Evolutionary conservation across 2,797 vertebrate species (phyloP), one percentile per base, ranked within the genome.

Genomic region (Harpagifer antarcticus): DNA sequence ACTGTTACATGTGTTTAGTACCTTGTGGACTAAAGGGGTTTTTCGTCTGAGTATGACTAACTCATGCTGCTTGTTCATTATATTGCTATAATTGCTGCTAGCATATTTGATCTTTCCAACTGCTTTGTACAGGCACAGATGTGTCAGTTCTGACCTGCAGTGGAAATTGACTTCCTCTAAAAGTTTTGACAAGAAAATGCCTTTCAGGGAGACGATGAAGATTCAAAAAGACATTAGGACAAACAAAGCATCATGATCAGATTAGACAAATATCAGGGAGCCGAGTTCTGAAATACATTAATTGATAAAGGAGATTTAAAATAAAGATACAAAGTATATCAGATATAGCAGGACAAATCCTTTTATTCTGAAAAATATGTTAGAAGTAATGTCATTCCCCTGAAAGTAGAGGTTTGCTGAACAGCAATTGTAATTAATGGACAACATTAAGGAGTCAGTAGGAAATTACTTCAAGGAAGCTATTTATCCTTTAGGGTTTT

Each of bases 61-160:
- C 19, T 63, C 15, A 52, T 56, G 17, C 31, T 59, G 12, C 69
- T 50, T 14, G 56, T 37, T 37, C 27, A 80, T 23, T 16, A 31
- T 47, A 19, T 2, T 45, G n/a, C 71, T 72, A 27, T 27, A 27
- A 27, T 27, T 27, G 27, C 27, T 27, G 27, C 27, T 27, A 27
- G 4, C 4, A 27, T 5, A 27, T 27, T 27, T 27, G 27, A 27
- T 27, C 27, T 27, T 27, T 27, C 27, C 27, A 27, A 5, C 27
- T 27, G 27, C 27, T 27, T 4, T 27, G 27, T 27, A 27, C 27
- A 27, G 27, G 27, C 27, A 27, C 4, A 27, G 27, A 27, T 5
- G 27, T 27, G 27, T 5, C 27, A 27, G 27, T 27, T 27, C 27
- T 27, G 27, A 27, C 27, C 27, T 27, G 27, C 27, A 27, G 27